These are phyloP conservation scores for Clistopyga incitator DNA, from an alignment of 2,888 invertebrate species.

Conservation along the genomic window DNA sequence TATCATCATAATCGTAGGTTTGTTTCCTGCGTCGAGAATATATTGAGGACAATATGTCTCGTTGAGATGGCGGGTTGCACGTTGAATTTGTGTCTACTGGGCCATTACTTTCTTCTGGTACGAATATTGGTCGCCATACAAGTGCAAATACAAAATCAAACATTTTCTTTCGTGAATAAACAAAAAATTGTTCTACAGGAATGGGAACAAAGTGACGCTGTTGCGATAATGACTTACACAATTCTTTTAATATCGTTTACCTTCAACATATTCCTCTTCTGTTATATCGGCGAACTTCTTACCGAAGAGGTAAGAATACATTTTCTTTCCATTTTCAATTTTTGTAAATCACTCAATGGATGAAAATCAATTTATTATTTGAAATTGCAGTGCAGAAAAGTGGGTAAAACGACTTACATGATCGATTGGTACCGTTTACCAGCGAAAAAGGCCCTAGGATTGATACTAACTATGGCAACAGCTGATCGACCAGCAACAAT, in stretches of 20 bases:
- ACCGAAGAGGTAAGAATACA: slow-evolving; percentile 75
- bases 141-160: not conserved
- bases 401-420: slow-evolving; percentile 59
- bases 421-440: slow-evolving; percentile 66
- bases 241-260: slow-evolving; percentile 66
- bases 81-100: slow-evolving; percentile 69
- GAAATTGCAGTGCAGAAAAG: slow-evolving; percentile 66
- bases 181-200: slow-evolving; percentile 51
- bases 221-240: slow-evolving; percentile 65
- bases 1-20: slow-evolving; percentile 46
- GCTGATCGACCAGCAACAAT: slow-evolving; percentile 48
- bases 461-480: slow-evolving; percentile 57
- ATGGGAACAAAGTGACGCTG: slow-evolving; percentile 66
- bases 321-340: not conserved
- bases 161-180: not conserved
- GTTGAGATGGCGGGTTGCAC: slow-evolving; percentile 71
- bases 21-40: slow-evolving; percentile 53
- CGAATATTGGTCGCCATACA: not conserved
- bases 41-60: slow-evolving; percentile 68
- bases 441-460: slow-evolving; percentile 14
- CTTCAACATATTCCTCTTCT: slow-evolving; percentile 76
- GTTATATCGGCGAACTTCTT: slow-evolving; percentile 78
- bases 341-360: not conserved
- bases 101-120: slow-evolving; percentile 71
- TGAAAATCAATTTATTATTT: not conserved